These are phyloP conservation scores for Diglossa brunneiventris DNA, from an alignment of 2,113 vertebrate species.

Conservation along the genomic window DNA sequence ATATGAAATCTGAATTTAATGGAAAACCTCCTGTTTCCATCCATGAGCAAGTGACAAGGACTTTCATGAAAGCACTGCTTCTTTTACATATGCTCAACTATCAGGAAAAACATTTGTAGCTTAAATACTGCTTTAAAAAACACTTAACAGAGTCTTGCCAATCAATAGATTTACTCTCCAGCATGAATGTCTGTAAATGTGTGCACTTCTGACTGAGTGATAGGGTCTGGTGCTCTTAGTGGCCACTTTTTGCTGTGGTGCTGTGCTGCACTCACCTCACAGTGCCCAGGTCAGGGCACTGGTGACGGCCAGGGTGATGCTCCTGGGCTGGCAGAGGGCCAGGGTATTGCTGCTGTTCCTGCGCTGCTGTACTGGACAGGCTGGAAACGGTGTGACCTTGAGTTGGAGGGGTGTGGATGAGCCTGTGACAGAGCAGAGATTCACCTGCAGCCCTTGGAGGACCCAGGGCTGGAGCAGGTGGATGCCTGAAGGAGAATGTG, in stretches of 20 bases:
- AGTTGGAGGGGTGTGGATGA: background rate
- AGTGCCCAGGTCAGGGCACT: no score
- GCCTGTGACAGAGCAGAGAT: background rate
- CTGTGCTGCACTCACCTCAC: accelerated
- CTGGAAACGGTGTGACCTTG: background rate
- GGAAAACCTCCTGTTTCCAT: background rate
- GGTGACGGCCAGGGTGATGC: background rate
- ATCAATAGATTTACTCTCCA: background rate
- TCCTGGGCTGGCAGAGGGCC: background rate
- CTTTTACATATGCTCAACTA: background rate
- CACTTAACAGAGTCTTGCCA: background rate
- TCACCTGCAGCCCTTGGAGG: background rate
- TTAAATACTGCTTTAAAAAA: background rate
- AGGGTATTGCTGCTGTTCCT: background rate
- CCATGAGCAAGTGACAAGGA: background rate
- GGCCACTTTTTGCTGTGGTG: background rate
- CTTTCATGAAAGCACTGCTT: background rate
- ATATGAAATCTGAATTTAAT: background rate
- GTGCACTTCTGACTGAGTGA: background rate
- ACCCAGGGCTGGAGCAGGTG: background rate
- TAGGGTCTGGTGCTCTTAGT: background rate
- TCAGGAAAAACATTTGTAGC: background rate
- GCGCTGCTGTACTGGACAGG: background rate
- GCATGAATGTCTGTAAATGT: accelerated
- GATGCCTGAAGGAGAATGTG: background rate